These are phyloP conservation scores for Parotia lawesii DNA, from an alignment of 2,113 vertebrate species.

Conservation along the genomic window DNA sequence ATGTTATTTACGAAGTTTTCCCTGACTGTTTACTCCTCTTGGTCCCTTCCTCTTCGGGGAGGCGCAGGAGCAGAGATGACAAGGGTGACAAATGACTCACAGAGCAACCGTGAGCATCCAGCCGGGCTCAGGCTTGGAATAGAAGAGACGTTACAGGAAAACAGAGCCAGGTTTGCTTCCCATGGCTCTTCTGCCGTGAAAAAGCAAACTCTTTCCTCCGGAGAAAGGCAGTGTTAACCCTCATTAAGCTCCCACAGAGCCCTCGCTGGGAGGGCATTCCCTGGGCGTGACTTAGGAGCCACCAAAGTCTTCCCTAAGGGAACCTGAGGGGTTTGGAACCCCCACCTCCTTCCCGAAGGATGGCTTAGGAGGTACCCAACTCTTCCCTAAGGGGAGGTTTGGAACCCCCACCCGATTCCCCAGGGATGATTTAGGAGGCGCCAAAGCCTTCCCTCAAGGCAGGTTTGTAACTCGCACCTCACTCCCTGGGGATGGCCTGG, in stretches of 20 bases:
- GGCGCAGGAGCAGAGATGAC: neutral
- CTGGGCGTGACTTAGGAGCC: rapidly evolving
- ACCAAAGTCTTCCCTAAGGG: rapidly evolving
- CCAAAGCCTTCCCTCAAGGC: neutral
- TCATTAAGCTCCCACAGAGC: rapidly evolving
- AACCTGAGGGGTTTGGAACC: no score
- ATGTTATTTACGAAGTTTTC: rapidly evolving
- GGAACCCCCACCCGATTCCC: neutral
- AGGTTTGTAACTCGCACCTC: neutral
- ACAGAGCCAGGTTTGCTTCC: no score
- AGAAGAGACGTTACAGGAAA: rapidly evolving
- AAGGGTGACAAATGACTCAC: rapidly evolving
- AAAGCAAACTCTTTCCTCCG: neutral
- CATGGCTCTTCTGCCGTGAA: rapidly evolving
- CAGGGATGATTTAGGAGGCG: rapidly evolving
- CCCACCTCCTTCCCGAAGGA: neutral
- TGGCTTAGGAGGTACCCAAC: neutral
- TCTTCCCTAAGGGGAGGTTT: neutral
- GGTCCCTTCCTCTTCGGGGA: neutral
- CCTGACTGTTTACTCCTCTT: neutral
- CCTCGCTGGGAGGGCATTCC: no score
- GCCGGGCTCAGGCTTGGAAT: rapidly evolving
- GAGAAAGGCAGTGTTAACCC: neutral
- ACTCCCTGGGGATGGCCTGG: rapidly evolving
- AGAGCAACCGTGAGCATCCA: neutral